Conservation (phyloP, 2,113 vertebrate genomes). For the Podiceps cristatus region DNA sequence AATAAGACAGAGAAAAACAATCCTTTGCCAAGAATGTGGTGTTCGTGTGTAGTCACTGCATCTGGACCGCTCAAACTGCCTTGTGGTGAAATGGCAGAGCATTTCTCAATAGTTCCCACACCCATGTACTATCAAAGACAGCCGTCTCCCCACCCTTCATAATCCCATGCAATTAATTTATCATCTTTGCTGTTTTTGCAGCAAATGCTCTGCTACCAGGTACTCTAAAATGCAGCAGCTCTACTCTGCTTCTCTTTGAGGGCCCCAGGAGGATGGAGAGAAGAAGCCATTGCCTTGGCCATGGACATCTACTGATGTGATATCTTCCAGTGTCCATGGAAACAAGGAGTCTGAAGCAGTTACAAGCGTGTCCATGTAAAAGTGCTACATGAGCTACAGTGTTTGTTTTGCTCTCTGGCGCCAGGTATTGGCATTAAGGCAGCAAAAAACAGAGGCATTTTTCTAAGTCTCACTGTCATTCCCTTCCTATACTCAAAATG, state of each 20-base stretch:
- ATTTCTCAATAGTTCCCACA: conserved; percentile 10
- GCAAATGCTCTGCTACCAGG: not conserved
- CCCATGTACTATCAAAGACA: not conserved
- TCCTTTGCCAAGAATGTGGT: not conserved
- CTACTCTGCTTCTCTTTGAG: not conserved
- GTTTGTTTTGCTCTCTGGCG: not conserved
- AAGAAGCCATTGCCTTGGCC: not conserved
- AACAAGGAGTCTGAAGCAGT: not conserved
- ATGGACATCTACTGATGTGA: not conserved
- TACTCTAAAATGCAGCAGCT: not conserved
- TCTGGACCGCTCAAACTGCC: not conserved
- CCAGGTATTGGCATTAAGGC: not conserved
- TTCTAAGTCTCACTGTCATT: not conserved
- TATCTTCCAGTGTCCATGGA: not conserved
- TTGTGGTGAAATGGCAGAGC: not conserved
- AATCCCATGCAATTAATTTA: not conserved
- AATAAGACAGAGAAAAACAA: not conserved
- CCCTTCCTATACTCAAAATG: not conserved
- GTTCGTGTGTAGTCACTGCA: not conserved
- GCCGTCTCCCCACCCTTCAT: not conserved
- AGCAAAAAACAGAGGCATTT: not conserved
- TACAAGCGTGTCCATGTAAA: not conserved
- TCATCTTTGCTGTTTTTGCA: not conserved
- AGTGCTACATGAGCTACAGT: not conserved
- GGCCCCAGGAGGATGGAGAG: not conserved